Conservation (phyloP, 2,888 invertebrate species). For the Dasypogon diadema region DNA sequence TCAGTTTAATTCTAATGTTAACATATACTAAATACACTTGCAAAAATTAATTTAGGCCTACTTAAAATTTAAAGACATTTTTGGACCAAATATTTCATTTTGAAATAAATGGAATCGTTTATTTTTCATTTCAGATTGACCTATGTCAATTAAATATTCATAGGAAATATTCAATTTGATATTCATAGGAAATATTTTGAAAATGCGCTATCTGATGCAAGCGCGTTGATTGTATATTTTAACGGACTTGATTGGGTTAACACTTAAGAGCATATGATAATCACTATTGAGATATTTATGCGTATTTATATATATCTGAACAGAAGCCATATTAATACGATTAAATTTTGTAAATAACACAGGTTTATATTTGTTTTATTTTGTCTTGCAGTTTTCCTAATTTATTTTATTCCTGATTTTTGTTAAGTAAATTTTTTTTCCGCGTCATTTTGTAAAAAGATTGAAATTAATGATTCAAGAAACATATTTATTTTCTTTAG, state of each 20-base stretch:
- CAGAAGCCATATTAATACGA: conserved; percentile 45
- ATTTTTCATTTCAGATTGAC: no score
- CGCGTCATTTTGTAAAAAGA: no score
- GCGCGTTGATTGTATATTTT: conserved; percentile 1
- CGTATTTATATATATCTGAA: conserved; percentile 9
- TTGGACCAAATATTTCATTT: conserved; percentile 32
- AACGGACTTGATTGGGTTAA: conserved; percentile 11
- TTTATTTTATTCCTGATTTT: conserved; percentile 7
- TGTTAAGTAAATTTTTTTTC: not conserved
- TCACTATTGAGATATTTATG: conserved; percentile 30
- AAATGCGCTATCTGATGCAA: not conserved
- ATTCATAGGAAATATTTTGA: not conserved
- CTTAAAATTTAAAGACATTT: conserved; percentile 15
- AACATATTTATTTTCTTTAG: no score
- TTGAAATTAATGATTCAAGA: no score
- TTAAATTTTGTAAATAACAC: conserved; percentile 50
- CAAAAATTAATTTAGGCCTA: not conserved
- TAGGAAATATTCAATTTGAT: conserved; percentile 3
- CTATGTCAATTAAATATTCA: no score
- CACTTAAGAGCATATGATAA: conserved; percentile 1
- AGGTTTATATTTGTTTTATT: conserved; percentile 22
- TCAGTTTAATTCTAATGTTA: not conserved
- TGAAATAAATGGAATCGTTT: conserved; percentile 24
- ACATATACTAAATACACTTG: not conserved
- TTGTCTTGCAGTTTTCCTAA: not conserved